Evolutionary conservation across 2,113 vertebrate genomes (phyloP), one percentile per base, ranked within the genome.

Genomic region (Stigmatopora argus): DNA sequence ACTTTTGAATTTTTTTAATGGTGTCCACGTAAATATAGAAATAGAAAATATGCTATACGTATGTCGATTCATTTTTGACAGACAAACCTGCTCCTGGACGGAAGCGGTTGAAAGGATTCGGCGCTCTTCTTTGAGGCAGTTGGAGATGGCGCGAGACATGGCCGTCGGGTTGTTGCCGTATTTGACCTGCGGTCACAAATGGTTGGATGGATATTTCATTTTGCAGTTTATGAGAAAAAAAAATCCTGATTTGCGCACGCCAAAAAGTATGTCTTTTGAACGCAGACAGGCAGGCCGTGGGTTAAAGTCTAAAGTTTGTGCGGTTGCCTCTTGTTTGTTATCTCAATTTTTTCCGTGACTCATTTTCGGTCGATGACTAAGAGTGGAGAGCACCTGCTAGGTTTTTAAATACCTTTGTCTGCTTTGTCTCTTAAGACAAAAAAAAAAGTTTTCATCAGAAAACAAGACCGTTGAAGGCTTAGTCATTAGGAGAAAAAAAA

Each of bases 71-170:
- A 31, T 31, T 68, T 82, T 53, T 71, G 69, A 21, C 17, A 15
- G 19, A 80, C 83, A 69, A 92, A 99, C 96, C 96, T 98, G 96
- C 72, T 98, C 92, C 64, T 95, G 93, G 88, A 92, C 92, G 87
- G 93, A 94, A 63, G 95, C 92, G 62, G 92, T 91, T 64, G 94
- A 92, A 73, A 98, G 73, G 85, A 99, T 94, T 61, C 94, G 91
- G 55, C 93, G 92, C 85, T 99, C 96, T 79, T 99, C 96, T 77
- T 92, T 92, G 67, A 99, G 91, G 74, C 94, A 96, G 78, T 92
- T 94, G 56, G 94, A 93, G 86, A 99, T 94, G 11, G 96, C 90
- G 41, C 90, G 90, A 62, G 95, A 93, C 87, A 98, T 93, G 18
- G 93, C 89, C 70, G 90, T 88, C 23, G 95, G 94, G 72, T 92